Conservation (phyloP, 2,888 invertebrate species). For the Amphipoea oculea region DNA sequence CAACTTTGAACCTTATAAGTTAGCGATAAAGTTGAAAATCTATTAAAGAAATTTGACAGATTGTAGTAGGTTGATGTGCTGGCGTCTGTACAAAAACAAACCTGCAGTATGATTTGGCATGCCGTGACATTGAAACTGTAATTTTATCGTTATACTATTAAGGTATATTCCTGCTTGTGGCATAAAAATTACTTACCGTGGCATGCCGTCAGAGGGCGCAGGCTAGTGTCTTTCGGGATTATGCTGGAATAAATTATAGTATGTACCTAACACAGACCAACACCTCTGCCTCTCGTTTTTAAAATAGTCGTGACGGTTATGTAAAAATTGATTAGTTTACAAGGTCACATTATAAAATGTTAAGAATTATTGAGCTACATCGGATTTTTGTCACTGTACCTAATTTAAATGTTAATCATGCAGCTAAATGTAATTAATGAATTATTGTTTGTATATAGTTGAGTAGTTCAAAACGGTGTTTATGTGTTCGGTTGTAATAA, state of each 20-base stretch:
- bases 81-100: neutral
- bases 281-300: neutral
- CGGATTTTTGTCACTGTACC: neutral
- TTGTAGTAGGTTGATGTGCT: no score
- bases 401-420: neutral
- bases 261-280: no score
- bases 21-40: no score
- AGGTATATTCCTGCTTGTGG: neutral
- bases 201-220: neutral
- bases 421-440: neutral
- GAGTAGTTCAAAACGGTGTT: constrained; percentile 17
- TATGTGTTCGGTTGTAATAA: constrained; percentile 7
- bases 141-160: neutral
- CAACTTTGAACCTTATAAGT: no score
- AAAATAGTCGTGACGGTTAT: neutral
- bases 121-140: neutral
- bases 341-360: neutral
- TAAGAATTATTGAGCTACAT: neutral
- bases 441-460: constrained; percentile 11
- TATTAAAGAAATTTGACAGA: no score
- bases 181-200: neutral
- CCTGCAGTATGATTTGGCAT: neutral
- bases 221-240: no score
- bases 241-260: neutral
- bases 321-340: constrained; percentile 1